Conservation (phyloP, 2,888 invertebrate genomes). For the Prosopocoilus inquinatus region DNA sequence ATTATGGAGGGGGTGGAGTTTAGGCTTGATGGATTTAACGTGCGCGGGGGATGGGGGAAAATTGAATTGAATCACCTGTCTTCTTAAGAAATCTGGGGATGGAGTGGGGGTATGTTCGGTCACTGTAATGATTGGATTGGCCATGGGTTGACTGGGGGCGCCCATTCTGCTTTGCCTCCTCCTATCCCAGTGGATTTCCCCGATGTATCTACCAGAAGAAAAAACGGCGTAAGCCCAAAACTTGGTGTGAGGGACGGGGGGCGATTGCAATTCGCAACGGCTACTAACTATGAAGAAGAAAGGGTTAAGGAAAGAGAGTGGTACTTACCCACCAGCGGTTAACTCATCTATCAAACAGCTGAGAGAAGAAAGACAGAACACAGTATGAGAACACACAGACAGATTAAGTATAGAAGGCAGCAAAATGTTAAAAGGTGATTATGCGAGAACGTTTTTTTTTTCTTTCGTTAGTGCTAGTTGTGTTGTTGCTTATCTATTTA, state of each 20-base stretch:
- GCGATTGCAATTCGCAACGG: neutral
- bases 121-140: conserved; percentile 94
- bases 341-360: conserved; percentile 88
- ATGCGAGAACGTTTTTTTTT: neutral
- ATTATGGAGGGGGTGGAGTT: no score
- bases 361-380: conserved; percentile 49
- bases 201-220: conserved; percentile 61
- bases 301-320: conserved; percentile 38
- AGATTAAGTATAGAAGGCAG: conserved; percentile 21
- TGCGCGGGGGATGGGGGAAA: no score
- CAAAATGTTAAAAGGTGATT: no score
- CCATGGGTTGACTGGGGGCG: conserved; percentile 62
- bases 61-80: conserved; percentile 59
- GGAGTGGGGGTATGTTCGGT: conserved; percentile 94
- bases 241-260: no score
- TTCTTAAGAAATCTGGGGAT: conserved; percentile 80
- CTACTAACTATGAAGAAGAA: neutral
- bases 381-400: conserved; percentile 47
- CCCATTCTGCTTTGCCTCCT: conserved; percentile 56
- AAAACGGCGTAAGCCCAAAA: neutral
- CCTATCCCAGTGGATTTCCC: conserved; percentile 66
- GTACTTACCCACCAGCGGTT: conserved; percentile 77
- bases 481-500: no score
- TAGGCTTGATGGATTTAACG: neutral
- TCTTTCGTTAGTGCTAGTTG: neutral